Conservation (phyloP, 2,797 vertebrate genomes). For the Pseudocheirus occidentalis region DNA sequence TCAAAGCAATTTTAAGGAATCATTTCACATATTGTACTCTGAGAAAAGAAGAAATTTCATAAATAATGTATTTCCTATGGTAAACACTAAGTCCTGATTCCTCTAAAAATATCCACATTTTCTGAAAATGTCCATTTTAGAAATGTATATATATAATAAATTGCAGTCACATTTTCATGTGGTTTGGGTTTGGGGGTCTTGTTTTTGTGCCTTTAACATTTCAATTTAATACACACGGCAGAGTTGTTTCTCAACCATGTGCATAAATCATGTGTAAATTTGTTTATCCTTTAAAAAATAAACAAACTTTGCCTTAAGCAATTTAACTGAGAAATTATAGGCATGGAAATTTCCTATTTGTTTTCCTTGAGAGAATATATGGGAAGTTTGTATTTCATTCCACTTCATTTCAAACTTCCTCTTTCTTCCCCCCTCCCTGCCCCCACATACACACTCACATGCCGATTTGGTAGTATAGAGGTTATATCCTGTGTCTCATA, state of each 20-base stretch:
- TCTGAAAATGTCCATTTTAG: background rate
- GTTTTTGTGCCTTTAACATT: background rate
- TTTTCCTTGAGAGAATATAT: background rate
- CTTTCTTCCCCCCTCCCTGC: background rate
- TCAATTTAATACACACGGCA: background rate
- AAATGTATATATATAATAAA: background rate
- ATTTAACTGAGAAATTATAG: background rate
- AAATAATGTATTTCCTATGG: background rate
- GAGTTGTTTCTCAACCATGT: background rate
- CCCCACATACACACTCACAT: no score
- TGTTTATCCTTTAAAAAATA: constrained; percentile 1
- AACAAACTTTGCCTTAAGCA: background rate
- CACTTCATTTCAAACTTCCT: background rate
- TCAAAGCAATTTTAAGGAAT: background rate
- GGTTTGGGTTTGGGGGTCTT: background rate
- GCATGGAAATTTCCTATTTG: background rate
- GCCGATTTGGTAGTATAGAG: background rate
- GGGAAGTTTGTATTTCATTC: background rate
- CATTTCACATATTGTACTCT: background rate
- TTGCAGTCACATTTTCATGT: background rate
- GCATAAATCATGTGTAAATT: background rate
- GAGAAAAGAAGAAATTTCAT: background rate
- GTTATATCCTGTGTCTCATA: background rate
- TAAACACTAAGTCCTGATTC: background rate
- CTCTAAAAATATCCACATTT: background rate